Conservation (phyloP, 2,888 invertebrate species). For the Eulithis prunata region DNA sequence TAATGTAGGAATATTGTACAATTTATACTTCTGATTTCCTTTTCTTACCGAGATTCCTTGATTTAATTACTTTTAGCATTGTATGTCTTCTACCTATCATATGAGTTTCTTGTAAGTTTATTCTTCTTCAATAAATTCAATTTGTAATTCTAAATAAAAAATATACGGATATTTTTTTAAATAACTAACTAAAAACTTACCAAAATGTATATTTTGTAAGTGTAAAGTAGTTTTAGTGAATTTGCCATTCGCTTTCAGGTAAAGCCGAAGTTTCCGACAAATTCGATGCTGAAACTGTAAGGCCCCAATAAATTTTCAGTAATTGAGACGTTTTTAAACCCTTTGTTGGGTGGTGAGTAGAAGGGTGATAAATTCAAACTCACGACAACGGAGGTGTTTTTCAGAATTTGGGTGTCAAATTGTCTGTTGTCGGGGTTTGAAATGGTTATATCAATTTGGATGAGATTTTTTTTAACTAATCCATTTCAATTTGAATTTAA, state of each 20-base stretch:
- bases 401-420: conserved; percentile 2
- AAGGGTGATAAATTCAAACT: conserved; percentile 15
- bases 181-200: too few relatives aligned
- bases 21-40: too few relatives aligned
- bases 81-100: too few relatives aligned
- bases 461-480: neutral
- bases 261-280: conserved; percentile 49
- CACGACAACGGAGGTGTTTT: conserved; percentile 2
- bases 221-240: neutral
- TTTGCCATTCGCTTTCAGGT: conserved; percentile 3
- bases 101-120: too few relatives aligned
- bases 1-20: too few relatives aligned
- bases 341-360: conserved; percentile 27
- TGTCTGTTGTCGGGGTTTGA: neutral
- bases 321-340: conserved; percentile 58
- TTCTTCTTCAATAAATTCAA: too few relatives aligned
- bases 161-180: too few relatives aligned
- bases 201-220: too few relatives aligned
- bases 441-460: neutral
- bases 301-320: conserved; percentile 70
- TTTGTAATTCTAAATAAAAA: too few relatives aligned
- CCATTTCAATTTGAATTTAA: too few relatives aligned
- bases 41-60: too few relatives aligned
- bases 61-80: too few relatives aligned
- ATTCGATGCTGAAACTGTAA: conserved; percentile 60